These are phyloP conservation scores for Diuraphis noxia DNA, from an alignment of 1,140 invertebrate genomes.

Conservation along the genomic window DNA sequence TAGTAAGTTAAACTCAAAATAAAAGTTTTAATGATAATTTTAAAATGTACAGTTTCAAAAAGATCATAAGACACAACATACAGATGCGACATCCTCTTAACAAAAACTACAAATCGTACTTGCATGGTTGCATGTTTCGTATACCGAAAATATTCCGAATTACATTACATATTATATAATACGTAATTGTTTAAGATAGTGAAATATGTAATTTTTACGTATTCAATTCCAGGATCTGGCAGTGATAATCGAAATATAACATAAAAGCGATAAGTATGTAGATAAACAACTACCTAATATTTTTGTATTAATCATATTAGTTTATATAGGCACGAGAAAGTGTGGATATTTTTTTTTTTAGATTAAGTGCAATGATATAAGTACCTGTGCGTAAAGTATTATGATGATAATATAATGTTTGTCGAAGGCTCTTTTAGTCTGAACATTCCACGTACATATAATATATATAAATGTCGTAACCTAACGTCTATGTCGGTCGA, in stretches of 20 bases:
- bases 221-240: not conserved
- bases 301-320: not conserved
- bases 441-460: constrained; percentile 1
- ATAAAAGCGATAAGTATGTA: not conserved
- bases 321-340: not conserved
- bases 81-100: too few species aligned
- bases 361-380: constrained; percentile 1
- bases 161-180: not conserved
- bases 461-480: not conserved
- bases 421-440: not conserved
- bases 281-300: not conserved
- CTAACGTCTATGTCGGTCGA: not conserved
- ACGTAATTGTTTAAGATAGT: not conserved
- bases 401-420: not conserved
- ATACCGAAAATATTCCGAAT: not conserved
- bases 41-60: too few species aligned
- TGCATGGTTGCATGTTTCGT: not conserved
- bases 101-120: not conserved
- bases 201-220: not conserved
- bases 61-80: too few species aligned
- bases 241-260: not conserved
- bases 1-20: too few species aligned
- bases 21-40: too few species aligned
- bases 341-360: not conserved
- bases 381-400: not conserved